Evolutionary conservation across 2,888 invertebrate species (phyloP).

Genomic region (Brachypalpus laphriformis): DNA sequence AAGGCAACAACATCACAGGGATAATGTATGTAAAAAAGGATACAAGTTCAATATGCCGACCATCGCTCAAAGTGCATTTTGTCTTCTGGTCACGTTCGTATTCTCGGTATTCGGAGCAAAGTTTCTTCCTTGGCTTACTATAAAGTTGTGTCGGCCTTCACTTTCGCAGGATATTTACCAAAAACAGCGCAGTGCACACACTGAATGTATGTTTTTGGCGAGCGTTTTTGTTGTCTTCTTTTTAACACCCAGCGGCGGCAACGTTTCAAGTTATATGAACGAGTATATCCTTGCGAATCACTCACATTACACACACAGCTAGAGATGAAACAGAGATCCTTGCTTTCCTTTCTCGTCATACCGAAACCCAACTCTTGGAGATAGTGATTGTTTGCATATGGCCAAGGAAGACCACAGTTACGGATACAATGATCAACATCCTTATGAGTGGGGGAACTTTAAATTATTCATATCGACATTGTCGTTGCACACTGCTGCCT

Average conservation of each 20-base stretch:
- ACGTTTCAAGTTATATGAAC: conserved; percentile 29
- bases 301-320: conserved; percentile 54
- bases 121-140: conserved; percentile 37
- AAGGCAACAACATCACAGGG: conserved; percentile 31
- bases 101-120: conserved; percentile 44
- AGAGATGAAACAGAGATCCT: conserved; percentile 23
- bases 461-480: conserved; percentile 65
- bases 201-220: not conserved
- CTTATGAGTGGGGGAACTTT: conserved; percentile 44
- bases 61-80: conserved; percentile 64
- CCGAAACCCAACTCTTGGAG: conserved; percentile 24
- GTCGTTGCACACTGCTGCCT: conserved; percentile 50
- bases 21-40: conserved; percentile 55
- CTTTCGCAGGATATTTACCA: not conserved
- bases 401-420: conserved; percentile 5
- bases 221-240: conserved; percentile 16
- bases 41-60: conserved; percentile 73
- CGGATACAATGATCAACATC: conserved; percentile 51
- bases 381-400: conserved; percentile 62
- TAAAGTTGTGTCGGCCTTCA: conserved; percentile 29
- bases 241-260: conserved; percentile 38
- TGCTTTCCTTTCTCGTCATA: conserved; percentile 10
- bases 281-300: conserved; percentile 56
- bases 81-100: conserved; percentile 71
- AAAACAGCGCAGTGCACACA: not conserved